Percentiles rank a stretch among this genome's conserved stretches.
Conservation (phyloP, 2,797 vertebrate species). For the Mormyrops attenuatus region DNA sequence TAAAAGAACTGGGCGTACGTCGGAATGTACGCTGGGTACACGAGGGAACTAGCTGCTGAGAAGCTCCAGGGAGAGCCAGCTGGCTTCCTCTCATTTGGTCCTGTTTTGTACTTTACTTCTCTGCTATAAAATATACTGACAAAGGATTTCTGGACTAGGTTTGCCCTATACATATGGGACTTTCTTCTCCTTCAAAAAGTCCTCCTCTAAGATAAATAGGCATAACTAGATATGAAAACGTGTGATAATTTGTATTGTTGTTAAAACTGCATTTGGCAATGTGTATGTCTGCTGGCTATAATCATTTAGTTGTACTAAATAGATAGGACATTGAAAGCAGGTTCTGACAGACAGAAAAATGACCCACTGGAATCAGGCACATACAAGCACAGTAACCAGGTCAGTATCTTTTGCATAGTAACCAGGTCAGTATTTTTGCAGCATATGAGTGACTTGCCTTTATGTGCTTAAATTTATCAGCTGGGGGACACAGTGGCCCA, state of each 20-base stretch:
- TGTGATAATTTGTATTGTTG: not conserved
- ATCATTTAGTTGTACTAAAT: not conserved
- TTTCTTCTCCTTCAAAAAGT: not conserved
- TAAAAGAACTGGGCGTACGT: not conserved
- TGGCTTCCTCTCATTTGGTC: not conserved
- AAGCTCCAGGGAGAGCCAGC: not conserved
- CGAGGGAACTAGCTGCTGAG: not conserved
- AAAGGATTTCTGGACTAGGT: not conserved
- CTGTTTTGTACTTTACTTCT: not conserved
- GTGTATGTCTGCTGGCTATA: not conserved
- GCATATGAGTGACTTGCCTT: not conserved
- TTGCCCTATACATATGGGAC: not conserved
- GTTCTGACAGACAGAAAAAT: not conserved
- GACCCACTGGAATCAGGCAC: not conserved
- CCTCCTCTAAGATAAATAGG: not conserved
- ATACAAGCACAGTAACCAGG: not conserved
- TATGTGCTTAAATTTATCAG: not conserved
- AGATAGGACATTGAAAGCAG: not conserved
- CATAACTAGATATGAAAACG: not conserved
- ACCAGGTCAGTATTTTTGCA: not conserved
- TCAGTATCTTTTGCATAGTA: not conserved
- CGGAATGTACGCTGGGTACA: not conserved
- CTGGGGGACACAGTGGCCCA: not conserved
- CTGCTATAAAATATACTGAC: not conserved
- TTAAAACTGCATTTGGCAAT: not conserved